Evolutionary conservation across 2,113 vertebrate species (phyloP).

Genomic region (Cacatua alba): DNA sequence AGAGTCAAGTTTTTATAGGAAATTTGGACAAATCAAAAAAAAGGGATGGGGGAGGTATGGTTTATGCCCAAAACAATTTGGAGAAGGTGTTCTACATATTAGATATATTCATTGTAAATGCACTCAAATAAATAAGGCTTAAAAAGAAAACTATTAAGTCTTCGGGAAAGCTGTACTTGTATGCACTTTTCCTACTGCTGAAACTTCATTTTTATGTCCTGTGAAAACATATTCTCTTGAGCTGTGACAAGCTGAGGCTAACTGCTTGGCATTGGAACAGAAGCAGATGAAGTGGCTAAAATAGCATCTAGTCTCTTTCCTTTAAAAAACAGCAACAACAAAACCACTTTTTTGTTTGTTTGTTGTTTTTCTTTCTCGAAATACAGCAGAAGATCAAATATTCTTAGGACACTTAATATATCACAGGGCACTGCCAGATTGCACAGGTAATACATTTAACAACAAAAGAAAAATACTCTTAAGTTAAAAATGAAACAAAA

Average conservation of each 20-base stretch:
- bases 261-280: conserved; percentile 34
- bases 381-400: conserved; percentile 18
- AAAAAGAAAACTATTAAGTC: neutral
- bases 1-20: neutral
- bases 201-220: neutral
- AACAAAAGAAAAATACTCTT: neutral
- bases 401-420: conserved; percentile 38
- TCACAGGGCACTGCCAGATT: neutral
- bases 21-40: neutral
- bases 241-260: neutral
- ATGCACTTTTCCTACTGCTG: neutral
- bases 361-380: neutral
- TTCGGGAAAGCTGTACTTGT: neutral
- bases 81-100: neutral
- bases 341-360: neutral
- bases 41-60: neutral
- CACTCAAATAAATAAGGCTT: neutral
- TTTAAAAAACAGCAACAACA: conserved; percentile 5
- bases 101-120: neutral
- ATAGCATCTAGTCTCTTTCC: conserved; percentile 22
- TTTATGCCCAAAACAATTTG: neutral
- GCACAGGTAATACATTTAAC: neutral
- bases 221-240: neutral
- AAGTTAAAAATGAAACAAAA: neutral
- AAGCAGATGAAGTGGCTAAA: neutral